A percentile compares a stretch with the other conserved stretches of the same genome.
phyloP scores from a whole-genome alignment of 2,888 invertebrate genomes.

The Drosophila emarginata region DNA sequence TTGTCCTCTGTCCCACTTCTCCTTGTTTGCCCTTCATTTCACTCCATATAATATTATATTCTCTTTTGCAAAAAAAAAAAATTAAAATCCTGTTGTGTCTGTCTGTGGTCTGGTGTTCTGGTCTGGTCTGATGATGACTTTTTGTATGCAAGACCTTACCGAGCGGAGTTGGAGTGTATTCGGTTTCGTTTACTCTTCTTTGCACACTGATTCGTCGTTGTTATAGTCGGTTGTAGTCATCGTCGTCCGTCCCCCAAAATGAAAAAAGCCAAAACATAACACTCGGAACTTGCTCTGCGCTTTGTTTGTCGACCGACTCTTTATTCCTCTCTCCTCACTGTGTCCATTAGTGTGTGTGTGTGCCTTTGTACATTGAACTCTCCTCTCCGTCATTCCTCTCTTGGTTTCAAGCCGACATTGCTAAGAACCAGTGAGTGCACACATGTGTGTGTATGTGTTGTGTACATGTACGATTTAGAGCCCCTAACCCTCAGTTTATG shows the following conservation, averaged over 20 bases:
- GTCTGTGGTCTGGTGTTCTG: constrained; percentile 5
- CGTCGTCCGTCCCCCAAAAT: constrained; percentile 52
- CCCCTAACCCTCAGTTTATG: constrained; percentile 4
- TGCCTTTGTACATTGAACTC: constrained; percentile 66
- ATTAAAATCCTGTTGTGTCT: constrained; percentile 67
- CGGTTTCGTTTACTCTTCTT: constrained; percentile 56
- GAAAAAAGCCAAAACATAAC: constrained; percentile 66
- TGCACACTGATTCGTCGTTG: constrained; percentile 34
- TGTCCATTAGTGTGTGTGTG: constrained; percentile 30
- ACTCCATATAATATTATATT: constrained; percentile 9
- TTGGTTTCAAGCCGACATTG: constrained; percentile 22
- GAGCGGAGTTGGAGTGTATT: constrained; percentile 42
- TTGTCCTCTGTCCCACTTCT: constrained; percentile 9
- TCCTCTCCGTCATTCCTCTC: constrained; percentile 10
- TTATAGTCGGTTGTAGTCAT: constrained; percentile 7
- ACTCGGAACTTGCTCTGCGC: constrained; percentile 67
- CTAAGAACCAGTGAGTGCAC: constrained; percentile 4
- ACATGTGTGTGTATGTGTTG: neutral
- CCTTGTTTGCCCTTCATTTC: constrained; percentile 35
- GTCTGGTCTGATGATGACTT: constrained; percentile 37
- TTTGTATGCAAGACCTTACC: constrained; percentile 41
- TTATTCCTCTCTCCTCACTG: neutral
- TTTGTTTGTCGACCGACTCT: constrained; percentile 59
- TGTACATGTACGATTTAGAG: neutral
- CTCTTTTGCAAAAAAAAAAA: constrained; percentile 38